A percentile compares a stretch with the other conserved stretches of the same genome.
Conservation (phyloP, 2,888 invertebrate genomes). For the Furcula furcula region DNA sequence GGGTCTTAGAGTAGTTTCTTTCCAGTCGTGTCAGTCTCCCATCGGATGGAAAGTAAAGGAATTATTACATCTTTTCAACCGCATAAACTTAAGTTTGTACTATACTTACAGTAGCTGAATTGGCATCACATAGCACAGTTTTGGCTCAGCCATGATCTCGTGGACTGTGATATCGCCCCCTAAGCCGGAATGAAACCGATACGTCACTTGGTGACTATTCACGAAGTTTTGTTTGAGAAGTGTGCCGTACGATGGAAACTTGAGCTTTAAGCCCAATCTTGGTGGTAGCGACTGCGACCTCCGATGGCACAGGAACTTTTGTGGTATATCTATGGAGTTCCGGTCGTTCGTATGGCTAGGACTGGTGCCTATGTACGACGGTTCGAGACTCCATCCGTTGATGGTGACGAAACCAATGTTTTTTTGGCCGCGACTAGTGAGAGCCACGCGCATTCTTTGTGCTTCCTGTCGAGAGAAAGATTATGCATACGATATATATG, state of each 20-base stretch:
- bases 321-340: constrained; percentile 64
- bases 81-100: no score
- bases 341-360: constrained; percentile 83
- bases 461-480: constrained; percentile 70
- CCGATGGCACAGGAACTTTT: constrained; percentile 70
- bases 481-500: no score
- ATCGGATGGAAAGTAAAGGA: no score
- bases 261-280: constrained; percentile 89
- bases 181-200: constrained; percentile 94
- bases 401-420: constrained; percentile 93
- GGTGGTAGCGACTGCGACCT: constrained; percentile 94
- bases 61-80: no score
- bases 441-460: constrained; percentile 81
- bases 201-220: constrained; percentile 88
- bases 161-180: constrained; percentile 96
- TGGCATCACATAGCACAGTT: constrained; percentile 91
- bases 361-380: constrained; percentile 86
- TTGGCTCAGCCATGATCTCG: constrained; percentile 95
- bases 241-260: constrained; percentile 90
- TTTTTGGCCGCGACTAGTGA: constrained; percentile 82
- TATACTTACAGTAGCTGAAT: constrained; percentile 91
- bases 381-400: constrained; percentile 92
- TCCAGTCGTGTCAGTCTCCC: no score
- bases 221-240: constrained; percentile 86
- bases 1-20: no score